phyloP scores from a whole-genome alignment of 2,888 invertebrate species.

The Stenotaenia linearis region DNA sequence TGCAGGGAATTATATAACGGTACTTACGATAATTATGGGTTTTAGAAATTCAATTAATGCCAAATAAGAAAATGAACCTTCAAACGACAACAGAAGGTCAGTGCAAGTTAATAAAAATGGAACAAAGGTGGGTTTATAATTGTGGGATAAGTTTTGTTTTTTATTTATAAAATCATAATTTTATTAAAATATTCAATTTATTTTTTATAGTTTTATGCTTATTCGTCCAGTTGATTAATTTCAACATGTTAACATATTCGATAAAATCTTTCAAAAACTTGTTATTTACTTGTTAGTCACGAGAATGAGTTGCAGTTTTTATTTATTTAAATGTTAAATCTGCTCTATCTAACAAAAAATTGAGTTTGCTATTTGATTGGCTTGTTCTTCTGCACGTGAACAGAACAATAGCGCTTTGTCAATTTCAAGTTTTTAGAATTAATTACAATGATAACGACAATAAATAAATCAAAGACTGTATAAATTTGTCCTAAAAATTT shows the following conservation, averaged over 20 bases:
- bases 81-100: background rate
- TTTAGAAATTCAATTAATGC: background rate
- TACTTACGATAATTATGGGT: background rate
- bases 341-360: background rate
- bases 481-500: too few species aligned
- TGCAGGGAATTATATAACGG: background rate
- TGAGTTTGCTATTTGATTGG: background rate
- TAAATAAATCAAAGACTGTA: too few species aligned
- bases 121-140: background rate
- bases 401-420: background rate
- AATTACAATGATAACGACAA: too few species aligned
- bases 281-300: background rate
- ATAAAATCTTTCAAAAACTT: too few species aligned
- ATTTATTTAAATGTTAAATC: background rate
- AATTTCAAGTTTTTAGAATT: background rate
- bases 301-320: background rate
- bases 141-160: too few species aligned
- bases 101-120: background rate
- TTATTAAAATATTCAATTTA: too few species aligned
- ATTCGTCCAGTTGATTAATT: too few species aligned
- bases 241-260: too few species aligned
- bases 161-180: too few species aligned
- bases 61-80: background rate
- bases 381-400: background rate
- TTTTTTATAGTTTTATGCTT: too few species aligned